phyloP scores from a whole-genome alignment of 2,113 vertebrate species.

The Actenoides hombroni region DNA sequence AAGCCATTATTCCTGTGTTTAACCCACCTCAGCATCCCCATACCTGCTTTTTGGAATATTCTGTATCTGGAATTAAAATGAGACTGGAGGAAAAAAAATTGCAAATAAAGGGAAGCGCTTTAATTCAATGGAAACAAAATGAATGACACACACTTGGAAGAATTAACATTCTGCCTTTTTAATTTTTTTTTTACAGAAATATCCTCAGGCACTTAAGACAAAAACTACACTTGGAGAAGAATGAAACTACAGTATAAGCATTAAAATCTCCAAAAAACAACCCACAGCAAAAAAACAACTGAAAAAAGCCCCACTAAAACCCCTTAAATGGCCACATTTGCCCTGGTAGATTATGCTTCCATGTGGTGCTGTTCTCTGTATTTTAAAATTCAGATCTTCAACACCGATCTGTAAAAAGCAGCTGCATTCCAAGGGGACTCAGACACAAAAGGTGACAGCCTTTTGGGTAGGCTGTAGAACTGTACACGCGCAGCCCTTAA shows the following conservation, averaged over 20 bases:
- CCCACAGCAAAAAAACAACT: not conserved
- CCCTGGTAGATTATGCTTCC: not conserved
- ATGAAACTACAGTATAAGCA: not conserved
- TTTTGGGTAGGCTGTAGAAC: accelerated
- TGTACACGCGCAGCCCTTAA: not conserved
- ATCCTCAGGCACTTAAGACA: not conserved
- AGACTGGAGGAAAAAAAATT: not conserved
- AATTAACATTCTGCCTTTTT: not conserved
- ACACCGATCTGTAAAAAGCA: not conserved
- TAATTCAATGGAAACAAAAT: not conserved
- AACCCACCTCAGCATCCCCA: not conserved
- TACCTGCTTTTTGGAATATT: not conserved
- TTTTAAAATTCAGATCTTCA: not conserved
- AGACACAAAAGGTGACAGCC: not conserved
- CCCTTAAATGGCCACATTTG: accelerated
- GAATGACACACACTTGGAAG: not conserved
- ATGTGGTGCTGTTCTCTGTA: not conserved
- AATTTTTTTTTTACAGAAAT: not conserved
- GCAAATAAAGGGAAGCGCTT: not conserved
- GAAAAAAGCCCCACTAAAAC: not conserved
- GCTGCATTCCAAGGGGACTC: not conserved
- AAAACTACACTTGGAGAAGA: not conserved
- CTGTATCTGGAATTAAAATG: not conserved
- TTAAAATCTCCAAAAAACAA: not conserved
- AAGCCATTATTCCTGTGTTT: not conserved